Base-by-base conservation (phyloP, 1,140 invertebrate genomes). In the Hesperophylax magnus region DNA sequence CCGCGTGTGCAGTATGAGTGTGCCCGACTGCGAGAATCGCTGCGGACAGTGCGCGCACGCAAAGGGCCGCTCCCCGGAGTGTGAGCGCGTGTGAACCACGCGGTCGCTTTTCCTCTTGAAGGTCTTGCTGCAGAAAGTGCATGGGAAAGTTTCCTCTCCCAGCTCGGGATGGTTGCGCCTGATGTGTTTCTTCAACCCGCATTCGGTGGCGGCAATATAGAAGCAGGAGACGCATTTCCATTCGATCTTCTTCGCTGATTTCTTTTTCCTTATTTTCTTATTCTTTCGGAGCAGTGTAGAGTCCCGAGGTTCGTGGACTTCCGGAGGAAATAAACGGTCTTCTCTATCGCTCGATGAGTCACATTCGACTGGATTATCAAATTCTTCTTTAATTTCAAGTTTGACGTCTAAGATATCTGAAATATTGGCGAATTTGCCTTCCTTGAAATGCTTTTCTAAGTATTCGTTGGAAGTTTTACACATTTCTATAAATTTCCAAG, bases 171-270 rank as follows among this genome's bases (percentile, higher is more conserved):
- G 71, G 1, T 54, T 27, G 22, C 39, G 61, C 22, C 24, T 54
- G 24, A 77, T 86, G 52, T 90, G 89, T 11, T 87, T 83, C 65
- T 88, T 88, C 61, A 88, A 83, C 3, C 87, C 86, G 11, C 88
- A 83, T 80, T 89, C 86, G n/a, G 85, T 79, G 61, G 89, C 15
- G 1, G 72, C 54, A 1, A 89, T 7, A 82, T 81, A 69, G 86
- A 87, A 0, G 85, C 90, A 84, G 93, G 94, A 84, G 92, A 93
- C 27, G 86, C 85, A 83, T 91, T 93, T 7, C 90, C 89, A 81
- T 87, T 88, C 77, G 1, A 7, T 34, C 31, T 60, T 76, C 18
- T 17, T 63, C 3, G 17, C n/a, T 47, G 9, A 67, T 78, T 63
- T 67, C 39, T 39, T 54, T 52, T 71, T 52, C 47, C 77, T 39